Percentiles rank a stretch among this genome's conserved stretches.
phyloP scores from a whole-genome alignment of 2,888 invertebrate genomes.

The Mechanitis mazaeus region DNA sequence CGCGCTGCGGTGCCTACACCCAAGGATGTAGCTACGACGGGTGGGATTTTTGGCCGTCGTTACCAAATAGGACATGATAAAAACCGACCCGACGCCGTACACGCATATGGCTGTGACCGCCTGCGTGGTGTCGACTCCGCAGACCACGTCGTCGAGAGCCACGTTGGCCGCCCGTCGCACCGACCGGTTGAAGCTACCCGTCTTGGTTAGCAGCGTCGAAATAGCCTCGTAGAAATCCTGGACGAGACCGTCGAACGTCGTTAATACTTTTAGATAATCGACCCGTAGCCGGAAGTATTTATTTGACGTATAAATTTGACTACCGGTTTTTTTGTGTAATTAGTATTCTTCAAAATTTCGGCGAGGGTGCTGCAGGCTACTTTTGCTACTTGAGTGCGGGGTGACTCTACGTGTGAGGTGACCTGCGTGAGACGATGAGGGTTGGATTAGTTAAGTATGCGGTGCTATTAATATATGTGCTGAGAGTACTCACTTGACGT shows the following conservation, averaged over 20 bases:
- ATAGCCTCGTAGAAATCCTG: slow-evolving; percentile 85
- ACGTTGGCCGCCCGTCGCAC: slow-evolving; percentile 85
- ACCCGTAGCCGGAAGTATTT: no score
- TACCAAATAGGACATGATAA: no score
- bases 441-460: background rate
- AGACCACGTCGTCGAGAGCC: slow-evolving; percentile 82
- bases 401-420: slow-evolving; percentile 54
- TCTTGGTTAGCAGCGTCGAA: slow-evolving; percentile 79
- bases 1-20: slow-evolving; percentile 78
- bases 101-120: slow-evolving; percentile 71
- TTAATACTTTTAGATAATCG: no score
- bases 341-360: slow-evolving; percentile 57
- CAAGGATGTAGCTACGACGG: no score
- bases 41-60: no score
- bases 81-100: slow-evolving; percentile 50
- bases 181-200: slow-evolving; percentile 84
- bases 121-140: slow-evolving; percentile 78
- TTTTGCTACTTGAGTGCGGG: slow-evolving; percentile 58
- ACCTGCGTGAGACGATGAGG: slow-evolving; percentile 40
- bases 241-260: background rate
- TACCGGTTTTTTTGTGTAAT: slow-evolving; percentile 68
- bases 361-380: slow-evolving; percentile 57
- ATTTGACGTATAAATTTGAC: background rate
- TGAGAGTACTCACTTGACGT: slow-evolving; percentile 47
- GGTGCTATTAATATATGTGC: slow-evolving; percentile 1